These are phyloP conservation scores for Heliconius melpomene DNA, from an alignment of 1,140 invertebrate genomes.

Conservation along the genomic window DNA sequence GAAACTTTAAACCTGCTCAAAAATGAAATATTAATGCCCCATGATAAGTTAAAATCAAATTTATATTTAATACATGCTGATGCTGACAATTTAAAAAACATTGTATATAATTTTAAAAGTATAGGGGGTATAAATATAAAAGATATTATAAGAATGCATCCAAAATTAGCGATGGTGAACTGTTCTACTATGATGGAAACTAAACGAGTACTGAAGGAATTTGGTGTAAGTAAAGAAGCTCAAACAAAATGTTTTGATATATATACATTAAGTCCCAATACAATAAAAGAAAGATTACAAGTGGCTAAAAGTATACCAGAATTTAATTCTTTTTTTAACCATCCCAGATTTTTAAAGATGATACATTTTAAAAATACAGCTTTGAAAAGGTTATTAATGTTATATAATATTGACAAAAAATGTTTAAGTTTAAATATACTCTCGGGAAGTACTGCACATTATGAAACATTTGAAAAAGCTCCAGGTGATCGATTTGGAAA, in stretches of 20 bases:
- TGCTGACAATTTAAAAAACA: constrained; percentile 73
- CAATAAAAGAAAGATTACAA: constrained; percentile 74
- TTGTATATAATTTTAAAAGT: constrained; percentile 70
- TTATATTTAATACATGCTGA: constrained; percentile 76
- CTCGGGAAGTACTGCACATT: constrained; percentile 63
- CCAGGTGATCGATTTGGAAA: constrained; percentile 68
- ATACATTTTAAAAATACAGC: constrained; percentile 75
- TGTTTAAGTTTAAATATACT: constrained; percentile 75
- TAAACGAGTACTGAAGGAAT: constrained; percentile 73
- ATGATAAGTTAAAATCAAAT: constrained; percentile 77
- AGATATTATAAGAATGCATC: constrained; percentile 72
- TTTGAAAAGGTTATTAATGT: constrained; percentile 70
- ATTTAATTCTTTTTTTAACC: constrained; percentile 73
- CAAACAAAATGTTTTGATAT: constrained; percentile 72
- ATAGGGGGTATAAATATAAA: constrained; percentile 74
- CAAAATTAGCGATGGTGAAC: constrained; percentile 74
- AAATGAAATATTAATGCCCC: constrained; percentile 70
- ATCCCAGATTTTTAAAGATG: constrained; percentile 80
- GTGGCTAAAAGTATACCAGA: constrained; percentile 74
- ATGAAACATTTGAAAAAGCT: constrained; percentile 66
- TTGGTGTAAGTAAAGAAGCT: constrained; percentile 68
- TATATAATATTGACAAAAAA: constrained; percentile 75
- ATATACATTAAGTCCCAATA: constrained; percentile 69
- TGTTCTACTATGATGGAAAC: constrained; percentile 67
- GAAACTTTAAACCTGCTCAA: constrained; percentile 76